A percentile compares a stretch with the other conserved stretches of the same genome.
Conservation (phyloP, 1,140 invertebrate genomes). For the Dinoponera quadriceps region DNA sequence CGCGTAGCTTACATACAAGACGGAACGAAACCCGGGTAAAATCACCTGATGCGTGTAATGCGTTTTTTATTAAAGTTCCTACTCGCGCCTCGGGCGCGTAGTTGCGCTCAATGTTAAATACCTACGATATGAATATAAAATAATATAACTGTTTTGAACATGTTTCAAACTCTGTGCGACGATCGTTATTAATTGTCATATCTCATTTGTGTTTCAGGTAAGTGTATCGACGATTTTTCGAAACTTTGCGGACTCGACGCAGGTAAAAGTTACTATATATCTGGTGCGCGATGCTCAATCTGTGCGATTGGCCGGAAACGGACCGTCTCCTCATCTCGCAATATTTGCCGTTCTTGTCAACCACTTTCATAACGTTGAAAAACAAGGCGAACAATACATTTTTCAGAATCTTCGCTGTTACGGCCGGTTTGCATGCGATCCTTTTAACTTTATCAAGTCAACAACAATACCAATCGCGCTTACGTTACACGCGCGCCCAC, state of each 20-base stretch:
- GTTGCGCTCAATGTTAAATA: conserved; percentile 13
- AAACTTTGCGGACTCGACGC: background rate
- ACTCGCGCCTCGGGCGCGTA: conserved; percentile 39
- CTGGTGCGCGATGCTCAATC: background rate
- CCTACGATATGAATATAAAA: conserved; percentile 6
- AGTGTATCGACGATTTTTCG: conserved; percentile 12
- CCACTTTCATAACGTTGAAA: conserved; percentile 5
- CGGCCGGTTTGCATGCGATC: conserved; percentile 20
- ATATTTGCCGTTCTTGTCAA: background rate
- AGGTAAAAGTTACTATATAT: conserved; percentile 48
- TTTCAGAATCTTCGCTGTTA: conserved; percentile 18
- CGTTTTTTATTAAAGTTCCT: conserved; percentile 81
- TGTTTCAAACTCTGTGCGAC: background rate
- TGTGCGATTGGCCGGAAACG: background rate
- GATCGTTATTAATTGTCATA: conserved; percentile 11
- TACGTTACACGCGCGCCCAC: conserved; percentile 33
- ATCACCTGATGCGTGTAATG: conserved; percentile 82
- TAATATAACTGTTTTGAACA: conserved; percentile 18
- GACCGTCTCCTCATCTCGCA: conserved; percentile 4
- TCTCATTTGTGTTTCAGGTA: conserved; percentile 48
- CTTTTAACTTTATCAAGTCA: conserved; percentile 60
- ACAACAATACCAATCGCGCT: conserved; percentile 54
- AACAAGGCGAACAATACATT: conserved; percentile 21
- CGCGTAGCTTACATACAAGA: conserved; percentile 74
- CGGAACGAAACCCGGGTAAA: conserved; percentile 77